A percentile compares a stretch with the other conserved stretches of the same genome.
These are phyloP conservation scores for Tachuris rubrigastra DNA, from an alignment of 2,113 vertebrate genomes.

Conservation along the genomic window DNA sequence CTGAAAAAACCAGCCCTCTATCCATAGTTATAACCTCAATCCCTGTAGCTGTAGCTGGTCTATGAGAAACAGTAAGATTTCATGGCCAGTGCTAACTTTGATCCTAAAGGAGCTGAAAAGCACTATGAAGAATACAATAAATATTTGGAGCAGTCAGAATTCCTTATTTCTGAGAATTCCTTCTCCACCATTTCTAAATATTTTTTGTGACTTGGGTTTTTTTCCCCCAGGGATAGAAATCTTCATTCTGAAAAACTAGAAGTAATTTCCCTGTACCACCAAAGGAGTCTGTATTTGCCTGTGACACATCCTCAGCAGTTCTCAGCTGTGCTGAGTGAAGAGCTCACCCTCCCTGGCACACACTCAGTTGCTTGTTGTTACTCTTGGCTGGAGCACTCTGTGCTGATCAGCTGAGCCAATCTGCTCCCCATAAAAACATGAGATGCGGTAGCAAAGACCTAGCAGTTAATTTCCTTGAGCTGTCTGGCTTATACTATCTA, in stretches of 20 bases:
- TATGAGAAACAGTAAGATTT: neutral
- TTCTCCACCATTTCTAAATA: neutral
- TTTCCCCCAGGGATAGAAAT: neutral
- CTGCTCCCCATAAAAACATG: neutral
- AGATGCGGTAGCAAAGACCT: neutral
- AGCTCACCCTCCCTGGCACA: neutral
- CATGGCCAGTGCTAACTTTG: neutral
- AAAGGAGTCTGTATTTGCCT: neutral
- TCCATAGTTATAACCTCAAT: neutral
- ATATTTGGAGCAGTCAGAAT: neutral
- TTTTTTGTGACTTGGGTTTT: neutral
- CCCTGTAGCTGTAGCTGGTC: neutral
- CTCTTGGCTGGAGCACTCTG: neutral
- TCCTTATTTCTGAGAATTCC: neutral
- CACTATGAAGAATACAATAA: neutral
- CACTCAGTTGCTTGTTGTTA: fast-evolving
- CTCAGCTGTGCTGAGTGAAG: fast-evolving
- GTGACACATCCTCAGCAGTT: neutral
- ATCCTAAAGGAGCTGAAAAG: neutral
- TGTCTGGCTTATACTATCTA: neutral
- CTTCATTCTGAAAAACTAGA: neutral
- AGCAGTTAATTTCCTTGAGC: neutral
- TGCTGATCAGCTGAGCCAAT: neutral
- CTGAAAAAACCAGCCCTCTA: neutral
- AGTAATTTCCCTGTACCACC: neutral